Evolutionary conservation across 1,140 invertebrate species (phyloP), one percentile per base, ranked within the genome.

Genomic region (Lordiphosa stackelbergi): DNA sequence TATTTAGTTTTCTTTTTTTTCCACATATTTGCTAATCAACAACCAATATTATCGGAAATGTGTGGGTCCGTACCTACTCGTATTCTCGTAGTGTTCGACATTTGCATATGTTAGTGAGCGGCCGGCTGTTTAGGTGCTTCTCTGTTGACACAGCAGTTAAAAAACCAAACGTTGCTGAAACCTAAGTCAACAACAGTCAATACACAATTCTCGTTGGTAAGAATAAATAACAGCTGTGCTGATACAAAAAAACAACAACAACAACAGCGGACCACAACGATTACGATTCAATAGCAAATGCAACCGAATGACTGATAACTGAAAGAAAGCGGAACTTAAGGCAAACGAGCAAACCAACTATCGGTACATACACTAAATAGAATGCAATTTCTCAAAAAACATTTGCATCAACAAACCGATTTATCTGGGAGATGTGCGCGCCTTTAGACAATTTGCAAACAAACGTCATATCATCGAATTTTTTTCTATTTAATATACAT

Each of bases 141-240:
- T 42, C 40, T 51, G 42, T 35, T 35, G 34, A 37, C 19, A 8
- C 11, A 58, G 43, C 43, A 46, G 43, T 34, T 46, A 31, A 34
- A 40, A 46, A 46, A 46, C 43, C 43, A 34, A 46, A 34, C 43
- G 43, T 46, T 46, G 19, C 31, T 51, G 40, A 52, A 51, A 51
- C 19, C 47, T 36, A 57, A 58, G 31, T 52, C 16, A 42, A 57
- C 52, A 53, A 5, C 31, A 31, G 11, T 9, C 24, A 43, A 31
- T 5, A 31, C 28, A 31, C 28, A 31, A 31, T 43, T 43, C 11
- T 34, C 24, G 37, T n/a, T 42, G 46, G 12, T 19, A 31, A 53
- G 2, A 53, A 56, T n/a, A 46, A 56, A 56, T 34, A 56, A 28
- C 43, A 56, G 53, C 35, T 55, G 53, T 46, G 52, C 40, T 53